Evolutionary conservation across 30 jellyfish, hydroid and myxozoan species (phyloP).

Genomic region (Hydractinia symbiolongicarpus): DNA sequence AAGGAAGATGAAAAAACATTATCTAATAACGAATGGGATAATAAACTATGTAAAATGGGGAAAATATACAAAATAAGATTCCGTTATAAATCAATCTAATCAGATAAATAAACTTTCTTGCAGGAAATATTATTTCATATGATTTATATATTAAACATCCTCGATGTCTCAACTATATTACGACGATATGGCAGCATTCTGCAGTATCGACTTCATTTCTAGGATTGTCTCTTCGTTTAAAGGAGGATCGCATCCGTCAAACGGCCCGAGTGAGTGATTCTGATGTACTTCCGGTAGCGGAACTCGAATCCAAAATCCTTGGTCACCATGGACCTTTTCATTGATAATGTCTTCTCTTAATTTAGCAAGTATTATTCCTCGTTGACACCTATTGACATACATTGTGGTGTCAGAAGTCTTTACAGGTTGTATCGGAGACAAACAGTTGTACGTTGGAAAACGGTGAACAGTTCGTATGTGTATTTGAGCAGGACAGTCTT

Average conservation of each 20-base stretch:
- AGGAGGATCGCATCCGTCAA: slow-evolving; percentile 22
- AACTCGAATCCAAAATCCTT: slow-evolving; percentile 29
- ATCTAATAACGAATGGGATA: too few relatives aligned
- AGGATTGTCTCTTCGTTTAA: slow-evolving; percentile 15
- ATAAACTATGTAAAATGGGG: too few relatives aligned
- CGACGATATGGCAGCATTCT: slow-evolving; percentile 5
- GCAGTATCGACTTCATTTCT: slow-evolving; percentile 9
- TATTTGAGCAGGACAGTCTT: slow-evolving; percentile 25
- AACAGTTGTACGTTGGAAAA: slow-evolving; percentile 16
- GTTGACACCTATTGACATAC: slow-evolving; percentile 21
- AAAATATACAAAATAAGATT: too few relatives aligned
- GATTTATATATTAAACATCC: too few relatives aligned
- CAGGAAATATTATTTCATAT: too few relatives aligned
- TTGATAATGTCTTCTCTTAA: slow-evolving; percentile 9
- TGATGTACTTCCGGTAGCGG: slow-evolving; percentile 28
- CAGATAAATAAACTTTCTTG: too few relatives aligned
- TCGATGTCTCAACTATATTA: not conserved
- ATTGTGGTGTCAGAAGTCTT: not conserved
- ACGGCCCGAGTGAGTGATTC: slow-evolving; percentile 25
- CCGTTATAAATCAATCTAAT: too few relatives aligned
- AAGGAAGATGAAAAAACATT: too few relatives aligned
- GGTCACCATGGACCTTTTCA: slow-evolving; percentile 9
- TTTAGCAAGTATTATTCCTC: slow-evolving; percentile 14
- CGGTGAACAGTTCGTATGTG: slow-evolving; percentile 24
- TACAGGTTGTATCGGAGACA: not conserved